Base-by-base conservation (phyloP, 1,140 invertebrate species). In the Chlorops oryzae region DNA sequence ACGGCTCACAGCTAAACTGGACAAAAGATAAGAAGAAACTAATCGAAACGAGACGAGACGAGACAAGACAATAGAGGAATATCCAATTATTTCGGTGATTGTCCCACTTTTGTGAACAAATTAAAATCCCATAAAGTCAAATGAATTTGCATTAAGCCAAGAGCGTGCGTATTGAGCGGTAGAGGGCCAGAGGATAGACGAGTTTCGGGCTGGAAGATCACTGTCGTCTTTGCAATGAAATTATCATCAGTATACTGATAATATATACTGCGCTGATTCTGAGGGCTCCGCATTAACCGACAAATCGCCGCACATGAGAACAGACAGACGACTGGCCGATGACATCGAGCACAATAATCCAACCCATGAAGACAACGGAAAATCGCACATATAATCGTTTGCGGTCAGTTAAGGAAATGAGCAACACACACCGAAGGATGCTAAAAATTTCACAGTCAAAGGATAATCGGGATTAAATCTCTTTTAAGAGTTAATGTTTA, bases 401-500 rank as follows among this genome's bases (percentile, higher is more conserved):
- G 2, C 27, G 17, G 47, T 22, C 44, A 20, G 24, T 49, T 10
- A 17, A 7, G 17, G 15, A 20, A 32, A 7, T 12, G 25, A 32
- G 28, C 28, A 32, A 15, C 28, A 32, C 9, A 15, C 9, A 32
- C 9, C 28, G 15, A 9, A 32, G 15, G 15, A 15, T 10, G 28
- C 15, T 10, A 15, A 32, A 15, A 32, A 32, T 10, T 32, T 32
- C 28, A 32, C 40, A 53, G 51, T 44, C 51, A 53, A 53, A 48
- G 46, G 51, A 53, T 53, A 53, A 53, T 53, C 51, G 44, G 51
- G 51, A 44, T 53, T 53, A 53, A 53, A 53, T 53, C 51, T 48
- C 51, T 53, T 53, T 53, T 53, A 53, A 53, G 49, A 53, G 51
- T 53, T 53, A 53, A 53, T 53, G 46, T 53, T 53, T 53, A 32